A percentile compares a stretch with the other conserved stretches of the same genome.
Conservation (phyloP, 2,888 invertebrate genomes). For the Tiliacea citrago region DNA sequence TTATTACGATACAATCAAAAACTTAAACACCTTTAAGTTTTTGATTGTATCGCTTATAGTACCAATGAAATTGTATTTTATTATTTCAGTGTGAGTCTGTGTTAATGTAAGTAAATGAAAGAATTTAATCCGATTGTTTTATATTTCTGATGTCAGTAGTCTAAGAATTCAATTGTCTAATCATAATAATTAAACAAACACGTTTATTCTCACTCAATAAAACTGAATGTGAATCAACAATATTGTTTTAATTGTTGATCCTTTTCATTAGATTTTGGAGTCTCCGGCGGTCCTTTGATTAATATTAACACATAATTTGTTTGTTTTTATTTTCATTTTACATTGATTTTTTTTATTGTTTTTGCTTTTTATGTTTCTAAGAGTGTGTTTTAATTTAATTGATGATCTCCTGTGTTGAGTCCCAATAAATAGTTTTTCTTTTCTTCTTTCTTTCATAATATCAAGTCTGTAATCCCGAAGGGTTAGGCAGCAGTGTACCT, state of each 20-base stretch:
- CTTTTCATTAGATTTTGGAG: background rate
- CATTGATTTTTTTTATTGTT: too few relatives aligned
- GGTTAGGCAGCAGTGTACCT: background rate
- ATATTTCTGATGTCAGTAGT: constrained; percentile 20
- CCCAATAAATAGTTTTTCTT: too few relatives aligned
- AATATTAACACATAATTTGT: background rate
- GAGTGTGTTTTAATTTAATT: too few relatives aligned
- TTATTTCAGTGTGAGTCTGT: background rate
- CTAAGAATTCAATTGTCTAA: background rate
- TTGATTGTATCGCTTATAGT: background rate
- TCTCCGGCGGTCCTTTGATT: background rate
- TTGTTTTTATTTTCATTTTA: too few relatives aligned
- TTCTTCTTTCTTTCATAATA: too few relatives aligned
- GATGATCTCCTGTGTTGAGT: too few relatives aligned
- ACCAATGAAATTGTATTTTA: background rate
- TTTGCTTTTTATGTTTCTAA: too few relatives aligned
- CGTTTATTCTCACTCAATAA: constrained; percentile 14
- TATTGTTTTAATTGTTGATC: background rate
- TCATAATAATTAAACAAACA: background rate
- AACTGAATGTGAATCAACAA: constrained; percentile 1
- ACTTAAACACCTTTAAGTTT: background rate
- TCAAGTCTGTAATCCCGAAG: background rate
- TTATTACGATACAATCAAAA: too few relatives aligned
- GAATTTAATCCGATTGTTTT: background rate
- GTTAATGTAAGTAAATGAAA: background rate